phyloP scores from a whole-genome alignment of 1,140 invertebrate genomes.

The Stegodyphus dumicola region DNA sequence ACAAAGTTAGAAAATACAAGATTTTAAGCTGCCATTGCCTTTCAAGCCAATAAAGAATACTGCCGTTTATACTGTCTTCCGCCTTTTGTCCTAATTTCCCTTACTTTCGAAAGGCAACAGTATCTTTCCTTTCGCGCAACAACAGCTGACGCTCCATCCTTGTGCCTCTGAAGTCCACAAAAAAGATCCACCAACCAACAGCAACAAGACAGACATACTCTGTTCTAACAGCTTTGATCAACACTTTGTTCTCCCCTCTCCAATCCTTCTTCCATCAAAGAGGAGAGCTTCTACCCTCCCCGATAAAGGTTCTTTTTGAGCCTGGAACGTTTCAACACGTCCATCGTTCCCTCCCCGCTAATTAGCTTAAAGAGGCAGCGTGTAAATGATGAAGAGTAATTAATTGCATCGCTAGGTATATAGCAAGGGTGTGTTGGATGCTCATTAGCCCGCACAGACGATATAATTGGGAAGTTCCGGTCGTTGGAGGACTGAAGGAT shows the following conservation, averaged over 20 bases:
- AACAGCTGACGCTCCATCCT: too few relatives aligned
- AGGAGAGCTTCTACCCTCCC: not conserved
- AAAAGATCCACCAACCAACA: not conserved
- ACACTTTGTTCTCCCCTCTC: not conserved
- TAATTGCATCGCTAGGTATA: not conserved
- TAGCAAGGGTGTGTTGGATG: constrained; percentile 28
- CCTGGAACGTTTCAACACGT: not conserved
- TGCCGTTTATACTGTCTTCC: too few relatives aligned
- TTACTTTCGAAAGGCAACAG: too few relatives aligned
- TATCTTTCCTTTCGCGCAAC: too few relatives aligned
- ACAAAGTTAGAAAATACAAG: too few relatives aligned
- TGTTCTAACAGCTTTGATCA: constrained; percentile 5
- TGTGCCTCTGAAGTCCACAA: not conserved
- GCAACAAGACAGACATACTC: not conserved
- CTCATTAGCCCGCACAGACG: constrained; percentile 22
- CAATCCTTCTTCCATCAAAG: not conserved
- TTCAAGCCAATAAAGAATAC: too few relatives aligned
- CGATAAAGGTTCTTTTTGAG: not conserved
- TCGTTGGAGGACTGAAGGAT: not conserved
- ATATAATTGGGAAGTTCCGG: not conserved
- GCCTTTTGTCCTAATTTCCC: too few relatives aligned
- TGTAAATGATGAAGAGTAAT: constrained; percentile 46
- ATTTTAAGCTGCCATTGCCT: too few relatives aligned
- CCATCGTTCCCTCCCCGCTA: not conserved
- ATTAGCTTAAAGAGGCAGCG: constrained; percentile 48